These are phyloP conservation scores for Marisa cornuarietis DNA, from an alignment of 1,140 invertebrate genomes.

Conservation along the genomic window DNA sequence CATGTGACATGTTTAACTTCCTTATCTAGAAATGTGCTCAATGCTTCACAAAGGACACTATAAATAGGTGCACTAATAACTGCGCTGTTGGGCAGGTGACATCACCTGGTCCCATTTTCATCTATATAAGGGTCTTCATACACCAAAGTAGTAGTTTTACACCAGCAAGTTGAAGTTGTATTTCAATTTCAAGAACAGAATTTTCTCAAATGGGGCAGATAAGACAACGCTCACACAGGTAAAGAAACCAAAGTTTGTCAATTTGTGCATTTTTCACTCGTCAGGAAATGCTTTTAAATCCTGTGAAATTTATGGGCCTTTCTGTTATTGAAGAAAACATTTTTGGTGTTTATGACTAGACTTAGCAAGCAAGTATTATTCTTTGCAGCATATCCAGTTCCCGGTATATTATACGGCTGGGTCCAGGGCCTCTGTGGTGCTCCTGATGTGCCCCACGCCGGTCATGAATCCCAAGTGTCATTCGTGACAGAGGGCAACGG, in stretches of 20 bases:
- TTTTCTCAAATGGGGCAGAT: slow-evolving; percentile 13
- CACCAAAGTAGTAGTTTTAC: too few relatives aligned
- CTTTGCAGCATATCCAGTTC: slow-evolving; percentile 58
- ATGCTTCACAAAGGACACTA: neutral
- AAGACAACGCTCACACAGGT: slow-evolving; percentile 14
- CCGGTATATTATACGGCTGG: slow-evolving; percentile 89
- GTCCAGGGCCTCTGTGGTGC: slow-evolving; percentile 97
- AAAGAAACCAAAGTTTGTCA: neutral
- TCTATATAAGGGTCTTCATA: neutral
- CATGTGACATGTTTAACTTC: too few relatives aligned
- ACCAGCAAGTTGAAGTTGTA: too few relatives aligned
- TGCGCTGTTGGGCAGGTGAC: neutral
- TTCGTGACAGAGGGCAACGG: slow-evolving; percentile 81
- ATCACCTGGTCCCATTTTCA: neutral
- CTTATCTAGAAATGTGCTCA: too few relatives aligned
- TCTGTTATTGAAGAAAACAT: neutral
- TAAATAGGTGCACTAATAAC: neutral
- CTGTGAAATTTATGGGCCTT: neutral
- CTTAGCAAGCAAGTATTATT: slow-evolving; percentile 7
- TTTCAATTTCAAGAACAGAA: too few relatives aligned
- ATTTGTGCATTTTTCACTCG: neutral
- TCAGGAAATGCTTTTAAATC: neutral
- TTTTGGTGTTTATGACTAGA: neutral
- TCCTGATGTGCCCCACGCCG: slow-evolving; percentile 92
- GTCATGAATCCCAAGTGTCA: slow-evolving; percentile 62